Evolutionary conservation across 2,888 invertebrate species (phyloP), one percentile per base, ranked within the genome.

Genomic region (Clusia tigrina): DNA sequence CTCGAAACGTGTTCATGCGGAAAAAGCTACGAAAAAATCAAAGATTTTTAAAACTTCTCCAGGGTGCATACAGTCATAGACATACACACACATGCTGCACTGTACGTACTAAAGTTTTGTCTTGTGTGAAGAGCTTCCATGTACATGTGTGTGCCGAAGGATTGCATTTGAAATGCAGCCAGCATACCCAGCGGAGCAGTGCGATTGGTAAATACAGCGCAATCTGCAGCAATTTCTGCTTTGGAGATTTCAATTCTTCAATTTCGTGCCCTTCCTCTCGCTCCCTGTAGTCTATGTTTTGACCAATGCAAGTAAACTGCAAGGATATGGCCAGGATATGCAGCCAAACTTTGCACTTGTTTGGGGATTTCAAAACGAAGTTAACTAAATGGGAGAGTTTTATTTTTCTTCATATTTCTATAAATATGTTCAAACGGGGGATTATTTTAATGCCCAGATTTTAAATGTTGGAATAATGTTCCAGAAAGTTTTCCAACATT

Each of bases 151-250:
- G 2, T 54, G n/a, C 54, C 12, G 25, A n/a, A 9, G 32, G 32
- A 6, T 9, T 22, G 20, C 48, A 48, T 48, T 20, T 26, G n/a
- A 54, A 25, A 23, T 54, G 25, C 25, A 54, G n/a, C n/a, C n/a
- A n/a, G 54, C 5, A 54, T 54, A 25, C 54, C 54, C 54, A 23
- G 32, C 32, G 2, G 54, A 54, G 18, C 48, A 17, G 25, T 12
- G 32, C 32, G 54, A 52, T 52, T 52, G 52, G 20, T 18, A 38
- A 56, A 56, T 56, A 18, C 24, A n/a, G n/a, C 48, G 46, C 25
- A 42, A 42, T 22, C 46, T 22, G 46, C 25, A 46, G 46, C 20
- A 25, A 56, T 57, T 57, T 38, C 48, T 46, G 17, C 37, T 12
- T n/a, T 24, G 17, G 25, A 42, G 37, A 15, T n/a, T 56, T 56